Evolutionary conservation across 2,888 invertebrate genomes (phyloP), one percentile per base, ranked within the genome.

Genomic region (Cacoxenus indagator): DNA sequence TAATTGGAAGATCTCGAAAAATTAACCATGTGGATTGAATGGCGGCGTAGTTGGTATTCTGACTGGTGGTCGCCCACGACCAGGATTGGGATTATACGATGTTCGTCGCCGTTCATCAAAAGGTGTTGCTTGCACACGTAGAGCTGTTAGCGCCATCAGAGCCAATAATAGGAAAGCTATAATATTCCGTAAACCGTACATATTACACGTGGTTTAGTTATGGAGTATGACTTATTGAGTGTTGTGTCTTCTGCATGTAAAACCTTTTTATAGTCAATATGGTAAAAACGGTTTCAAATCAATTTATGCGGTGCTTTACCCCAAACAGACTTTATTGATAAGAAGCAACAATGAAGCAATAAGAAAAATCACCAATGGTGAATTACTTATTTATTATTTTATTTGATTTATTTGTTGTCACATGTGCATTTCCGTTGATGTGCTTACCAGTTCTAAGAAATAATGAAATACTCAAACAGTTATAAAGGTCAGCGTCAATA

Each of bases 11-110:
- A 19, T 59, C 0, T 27, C 29, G 19, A n/a, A n/a, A 19, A 31
- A 59, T 55, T 61, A 59, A 8, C 75, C 75, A 68, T 76, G 29
- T 27, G 76, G 77, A 74, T 77, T 76, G 55, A 76, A 77, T 65
- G 76, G 76, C 46, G 76, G 77, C 14, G 71, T 75, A 26, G 74
- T 65, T 26, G 75, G 72, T 17, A 76, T 73, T 0, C 67, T 70
- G 22, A 57, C 29, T 22, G 46, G 67, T 17, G 73, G 75, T 6
- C 61, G 29, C 22, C 68, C 45, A 64, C 4, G 14, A 8, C 59
- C 59, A 19, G 19, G 59, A 37, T 59, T 59, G 0, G 31, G 22
- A 4, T 31, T 37, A 17, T 59, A 59, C 9, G 19, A 11, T 14
- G 59, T n/a, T 9, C 59, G 59, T 2, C 59, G 59, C 29, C 67